Evolutionary conservation across 2,113 vertebrate species (phyloP).

Genomic region (Illadopsis cleaveri): DNA sequence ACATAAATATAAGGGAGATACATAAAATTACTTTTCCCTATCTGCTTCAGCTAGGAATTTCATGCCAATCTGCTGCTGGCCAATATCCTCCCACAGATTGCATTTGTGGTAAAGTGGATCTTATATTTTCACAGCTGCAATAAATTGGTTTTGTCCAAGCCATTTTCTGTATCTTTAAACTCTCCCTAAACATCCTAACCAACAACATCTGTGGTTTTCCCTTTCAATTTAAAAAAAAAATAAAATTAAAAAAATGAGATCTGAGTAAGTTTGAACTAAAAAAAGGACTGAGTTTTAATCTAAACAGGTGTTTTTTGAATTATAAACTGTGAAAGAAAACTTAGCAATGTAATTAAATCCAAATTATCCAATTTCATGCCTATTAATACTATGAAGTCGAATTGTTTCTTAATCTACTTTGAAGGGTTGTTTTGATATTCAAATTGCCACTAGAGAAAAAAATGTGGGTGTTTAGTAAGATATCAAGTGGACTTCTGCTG

Average conservation of each 20-base stretch:
- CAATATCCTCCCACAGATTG: constrained; percentile 6
- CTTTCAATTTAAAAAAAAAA: not conserved
- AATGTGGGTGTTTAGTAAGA: constrained; percentile 33
- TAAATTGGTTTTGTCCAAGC: constrained; percentile 19
- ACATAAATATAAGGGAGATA: not conserved
- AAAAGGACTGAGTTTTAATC: constrained; percentile 32
- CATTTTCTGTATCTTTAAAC: not conserved
- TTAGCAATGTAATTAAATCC: constrained; percentile 64
- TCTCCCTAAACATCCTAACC: constrained; percentile 2
- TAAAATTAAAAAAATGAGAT: not conserved
- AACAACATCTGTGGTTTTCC: not conserved
- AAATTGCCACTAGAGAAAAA: constrained; percentile 42
- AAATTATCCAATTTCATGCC: constrained; percentile 72
- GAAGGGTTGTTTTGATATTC: constrained; percentile 67
- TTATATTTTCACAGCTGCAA: constrained; percentile 11
- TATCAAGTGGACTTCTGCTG: constrained; percentile 40
- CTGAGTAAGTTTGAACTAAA: not conserved
- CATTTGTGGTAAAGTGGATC: constrained; percentile 11
- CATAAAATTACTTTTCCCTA: constrained; percentile 26
- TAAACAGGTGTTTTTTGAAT: constrained; percentile 53
- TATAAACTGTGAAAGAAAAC: constrained; percentile 50
- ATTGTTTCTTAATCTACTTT: constrained; percentile 70
- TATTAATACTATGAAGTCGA: constrained; percentile 52
- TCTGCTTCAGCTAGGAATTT: constrained; percentile 18
- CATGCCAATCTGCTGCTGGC: constrained; percentile 4